Conservation (phyloP, 2,888 invertebrate genomes). For the Slavum lentiscoides region DNA sequence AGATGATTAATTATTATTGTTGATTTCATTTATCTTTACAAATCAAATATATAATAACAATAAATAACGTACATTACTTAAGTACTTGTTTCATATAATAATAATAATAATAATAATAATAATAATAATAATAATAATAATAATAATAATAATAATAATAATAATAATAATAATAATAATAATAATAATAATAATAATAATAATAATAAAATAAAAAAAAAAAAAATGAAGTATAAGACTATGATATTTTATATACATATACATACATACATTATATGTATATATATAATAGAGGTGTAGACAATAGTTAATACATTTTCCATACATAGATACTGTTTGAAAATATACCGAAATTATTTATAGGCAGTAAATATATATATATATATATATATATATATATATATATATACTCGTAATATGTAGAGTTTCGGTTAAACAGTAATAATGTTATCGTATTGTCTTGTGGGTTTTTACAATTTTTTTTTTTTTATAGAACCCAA, state of each 20-base stretch:
- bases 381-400: background rate
- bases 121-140: no score
- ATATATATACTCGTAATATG: background rate
- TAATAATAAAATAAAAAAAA: no score
- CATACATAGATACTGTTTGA: slow-evolving; percentile 29
- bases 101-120: no score
- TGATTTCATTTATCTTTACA: slow-evolving; percentile 42
- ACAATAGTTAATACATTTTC: slow-evolving; percentile 46
- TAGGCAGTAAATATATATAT: slow-evolving; percentile 24
- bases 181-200: no score
- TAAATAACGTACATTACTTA: background rate
- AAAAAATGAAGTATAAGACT: slow-evolving; percentile 27
- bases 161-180: no score
- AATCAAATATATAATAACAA: slow-evolving; percentile 21
- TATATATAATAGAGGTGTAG: slow-evolving; percentile 33
- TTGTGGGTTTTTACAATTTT: slow-evolving; percentile 7
- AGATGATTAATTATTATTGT: slow-evolving; percentile 44
- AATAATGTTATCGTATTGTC: slow-evolving; percentile 42
- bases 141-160: no score
- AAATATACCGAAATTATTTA: slow-evolving; percentile 43
- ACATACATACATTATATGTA: no score
- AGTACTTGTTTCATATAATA: no score
- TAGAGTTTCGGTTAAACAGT: slow-evolving; percentile 42
- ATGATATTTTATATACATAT: background rate
- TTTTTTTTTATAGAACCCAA: slow-evolving; percentile 44